Evolutionary conservation across 2,888 invertebrate genomes (phyloP).

Genomic region (Buathra laborator): DNA sequence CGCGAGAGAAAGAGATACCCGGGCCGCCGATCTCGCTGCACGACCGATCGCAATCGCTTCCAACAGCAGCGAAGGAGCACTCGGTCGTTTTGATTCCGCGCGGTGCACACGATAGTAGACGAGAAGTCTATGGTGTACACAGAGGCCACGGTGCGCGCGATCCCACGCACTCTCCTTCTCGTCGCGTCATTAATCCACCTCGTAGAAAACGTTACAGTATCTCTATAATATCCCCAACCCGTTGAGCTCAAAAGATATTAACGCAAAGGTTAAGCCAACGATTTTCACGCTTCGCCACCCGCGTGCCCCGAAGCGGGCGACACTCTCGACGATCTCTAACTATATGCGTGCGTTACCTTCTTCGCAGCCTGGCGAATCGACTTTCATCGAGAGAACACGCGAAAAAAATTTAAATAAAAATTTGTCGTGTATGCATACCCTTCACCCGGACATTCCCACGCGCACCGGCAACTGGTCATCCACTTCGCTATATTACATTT

Average conservation of each 20-base stretch:
- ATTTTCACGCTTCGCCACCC: slow-evolving; percentile 75
- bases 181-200: slow-evolving; percentile 68
- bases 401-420: slow-evolving; percentile 39
- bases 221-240: slow-evolving; percentile 48
- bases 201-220: slow-evolving; percentile 38
- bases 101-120: slow-evolving; percentile 24
- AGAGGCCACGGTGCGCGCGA: slow-evolving; percentile 58
- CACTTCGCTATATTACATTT: slow-evolving; percentile 24
- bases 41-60: slow-evolving; percentile 62
- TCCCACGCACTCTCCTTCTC: slow-evolving; percentile 68
- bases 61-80: slow-evolving; percentile 55
- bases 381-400: slow-evolving; percentile 54
- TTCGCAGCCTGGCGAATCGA: slow-evolving; percentile 55
- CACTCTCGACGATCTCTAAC: slow-evolving; percentile 44
- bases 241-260: slow-evolving; percentile 64
- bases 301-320: slow-evolving; percentile 66
- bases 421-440: slow-evolving; percentile 42
- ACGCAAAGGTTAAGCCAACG: slow-evolving; percentile 70
- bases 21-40: slow-evolving; percentile 48
- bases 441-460: slow-evolving; percentile 67
- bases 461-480: slow-evolving; percentile 41
- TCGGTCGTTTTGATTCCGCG: slow-evolving; percentile 57
- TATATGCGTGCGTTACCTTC: slow-evolving; percentile 38
- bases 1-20: not conserved
- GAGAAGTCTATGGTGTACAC: slow-evolving; percentile 39